Conservation (phyloP, 2,797 vertebrate genomes). For the Phyllotis vaccarum region DNA sequence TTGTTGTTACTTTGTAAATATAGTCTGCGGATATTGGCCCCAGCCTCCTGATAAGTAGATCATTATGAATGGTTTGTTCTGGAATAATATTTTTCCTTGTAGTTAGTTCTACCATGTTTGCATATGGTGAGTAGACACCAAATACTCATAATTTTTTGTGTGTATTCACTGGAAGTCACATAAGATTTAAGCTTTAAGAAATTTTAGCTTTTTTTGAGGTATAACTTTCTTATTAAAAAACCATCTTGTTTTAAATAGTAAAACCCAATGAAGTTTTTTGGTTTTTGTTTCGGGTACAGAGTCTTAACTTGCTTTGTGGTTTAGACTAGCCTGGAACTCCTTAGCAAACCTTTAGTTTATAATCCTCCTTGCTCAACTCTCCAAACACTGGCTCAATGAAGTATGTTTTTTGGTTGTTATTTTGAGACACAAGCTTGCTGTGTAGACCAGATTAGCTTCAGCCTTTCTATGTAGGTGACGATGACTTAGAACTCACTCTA, state of each 20-base stretch:
- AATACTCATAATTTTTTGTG: slow-evolving; percentile 30
- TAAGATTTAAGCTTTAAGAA: not conserved
- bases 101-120: slow-evolving; percentile 58
- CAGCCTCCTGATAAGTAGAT: not conserved
- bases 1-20: too few species aligned
- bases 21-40: not conserved
- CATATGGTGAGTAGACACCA: slow-evolving; percentile 53
- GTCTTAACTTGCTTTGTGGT: not conserved
- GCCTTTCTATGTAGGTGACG: not conserved
- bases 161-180: not conserved
- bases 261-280: not conserved
- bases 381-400: not conserved
- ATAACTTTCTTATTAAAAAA: slow-evolving; percentile 57
- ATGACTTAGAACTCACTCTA: not conserved
- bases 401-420: not conserved
- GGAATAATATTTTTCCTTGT: slow-evolving; percentile 47
- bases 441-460: not conserved
- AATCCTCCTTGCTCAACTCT: not conserved
- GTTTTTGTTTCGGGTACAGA: not conserved
- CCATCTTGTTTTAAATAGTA: not conserved
- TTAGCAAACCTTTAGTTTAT: not conserved
- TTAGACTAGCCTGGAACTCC: not conserved
- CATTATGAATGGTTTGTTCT: not conserved
- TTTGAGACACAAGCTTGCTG: not conserved
- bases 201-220: slow-evolving; percentile 4